These are phyloP conservation scores for Lepidocyrtinus sp. DNA, from an alignment of 2,888 invertebrate genomes.

Conservation along the genomic window DNA sequence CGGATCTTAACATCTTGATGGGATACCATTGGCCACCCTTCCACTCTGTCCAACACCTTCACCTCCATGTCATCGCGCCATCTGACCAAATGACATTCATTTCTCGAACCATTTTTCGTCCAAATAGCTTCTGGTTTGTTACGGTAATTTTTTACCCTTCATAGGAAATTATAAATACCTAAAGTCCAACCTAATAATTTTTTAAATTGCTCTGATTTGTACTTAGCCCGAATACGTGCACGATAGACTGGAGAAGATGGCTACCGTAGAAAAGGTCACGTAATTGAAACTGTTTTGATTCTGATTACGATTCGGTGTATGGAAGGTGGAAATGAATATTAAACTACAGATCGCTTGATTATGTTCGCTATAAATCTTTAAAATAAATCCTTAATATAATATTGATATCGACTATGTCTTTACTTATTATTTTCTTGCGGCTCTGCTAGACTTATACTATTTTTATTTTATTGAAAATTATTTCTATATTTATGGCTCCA, in stretches of 20 bases:
- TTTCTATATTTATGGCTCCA: not conserved
- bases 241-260: constrained; percentile 36
- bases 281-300: too few species aligned
- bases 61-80: constrained; percentile 80
- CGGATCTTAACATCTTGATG: constrained; percentile 13
- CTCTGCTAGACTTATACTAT: not conserved
- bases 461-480: too few species aligned
- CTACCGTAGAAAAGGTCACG: not conserved
- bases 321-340: not conserved
- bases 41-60: constrained; percentile 85
- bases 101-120: constrained; percentile 79
- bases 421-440: not conserved
- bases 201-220: constrained; percentile 10
- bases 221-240: constrained; percentile 49
- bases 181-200: constrained; percentile 6
- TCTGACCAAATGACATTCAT: constrained; percentile 81
- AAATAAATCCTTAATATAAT: not conserved
- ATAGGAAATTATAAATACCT: not conserved
- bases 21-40: constrained; percentile 95
- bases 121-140: constrained; percentile 87
- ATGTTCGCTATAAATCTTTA: too few species aligned
- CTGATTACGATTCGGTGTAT: not conserved
- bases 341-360: not conserved
- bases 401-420: not conserved
- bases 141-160: constrained; percentile 77